Conservation (phyloP, 2,888 invertebrate species). For the Pantelozetes paolii region DNA sequence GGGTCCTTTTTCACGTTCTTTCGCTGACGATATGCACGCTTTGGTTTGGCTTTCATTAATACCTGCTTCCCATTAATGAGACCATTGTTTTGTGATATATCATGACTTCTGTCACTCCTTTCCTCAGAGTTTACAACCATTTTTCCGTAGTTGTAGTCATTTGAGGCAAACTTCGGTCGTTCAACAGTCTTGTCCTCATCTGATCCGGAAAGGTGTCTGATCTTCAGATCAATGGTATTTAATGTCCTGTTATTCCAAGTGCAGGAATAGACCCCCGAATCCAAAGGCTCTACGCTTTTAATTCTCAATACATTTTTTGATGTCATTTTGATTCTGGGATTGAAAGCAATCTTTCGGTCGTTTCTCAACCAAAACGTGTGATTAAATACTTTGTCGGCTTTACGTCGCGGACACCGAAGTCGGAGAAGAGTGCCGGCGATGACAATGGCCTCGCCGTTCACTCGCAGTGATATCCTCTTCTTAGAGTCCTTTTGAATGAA, state of each 20-base stretch:
- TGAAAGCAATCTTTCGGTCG: constrained; percentile 11
- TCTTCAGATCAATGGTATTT: neutral
- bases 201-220: constrained; percentile 63
- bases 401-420: constrained; percentile 73
- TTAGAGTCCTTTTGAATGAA: constrained; percentile 79
- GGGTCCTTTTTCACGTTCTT: neutral
- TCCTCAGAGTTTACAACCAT: constrained; percentile 4
- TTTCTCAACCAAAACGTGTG: constrained; percentile 29
- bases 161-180: constrained; percentile 20
- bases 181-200: constrained; percentile 59
- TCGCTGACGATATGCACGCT: neutral
- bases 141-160: neutral
- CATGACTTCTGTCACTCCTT: constrained; percentile 7
- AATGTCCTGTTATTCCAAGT: neutral
- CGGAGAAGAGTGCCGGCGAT: constrained; percentile 87
- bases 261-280: constrained; percentile 80
- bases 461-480: constrained; percentile 74
- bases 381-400: neutral
- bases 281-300: constrained; percentile 70
- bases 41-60: constrained; percentile 1
- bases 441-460: constrained; percentile 83
- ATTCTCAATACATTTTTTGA: constrained; percentile 72
- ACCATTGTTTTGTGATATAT: neutral
- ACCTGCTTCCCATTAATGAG: neutral
- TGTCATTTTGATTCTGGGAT: constrained; percentile 14